Conservation (phyloP, 2,797 vertebrate species). For the Babyrousa celebensis region DNA sequence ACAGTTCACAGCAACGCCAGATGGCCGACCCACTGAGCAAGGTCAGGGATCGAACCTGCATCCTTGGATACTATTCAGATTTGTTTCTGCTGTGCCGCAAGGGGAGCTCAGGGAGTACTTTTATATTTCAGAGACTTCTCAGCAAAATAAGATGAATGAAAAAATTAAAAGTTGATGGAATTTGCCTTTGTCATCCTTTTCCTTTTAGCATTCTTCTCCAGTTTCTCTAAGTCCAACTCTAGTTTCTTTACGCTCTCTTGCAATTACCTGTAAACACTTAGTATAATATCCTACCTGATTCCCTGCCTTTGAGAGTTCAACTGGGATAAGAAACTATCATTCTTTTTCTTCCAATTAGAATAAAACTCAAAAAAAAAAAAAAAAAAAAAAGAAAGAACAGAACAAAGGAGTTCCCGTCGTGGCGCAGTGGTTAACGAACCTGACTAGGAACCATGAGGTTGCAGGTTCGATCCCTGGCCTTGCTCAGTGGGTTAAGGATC, state of each 20-base stretch:
- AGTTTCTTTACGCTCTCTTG: background rate
- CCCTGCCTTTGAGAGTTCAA: background rate
- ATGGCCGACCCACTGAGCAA: too few species aligned
- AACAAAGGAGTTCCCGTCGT: too few species aligned
- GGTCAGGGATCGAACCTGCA: too few species aligned
- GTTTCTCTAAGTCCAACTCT: background rate
- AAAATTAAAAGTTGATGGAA: background rate
- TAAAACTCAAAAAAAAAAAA: background rate
- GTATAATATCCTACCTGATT: background rate
- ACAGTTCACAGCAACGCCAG: too few species aligned
- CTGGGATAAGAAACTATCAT: background rate
- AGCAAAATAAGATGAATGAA: background rate
- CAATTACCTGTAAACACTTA: background rate
- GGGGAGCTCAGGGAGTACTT: background rate
- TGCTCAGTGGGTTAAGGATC: too few species aligned
- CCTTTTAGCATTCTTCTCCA: background rate
- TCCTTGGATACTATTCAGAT: too few species aligned
- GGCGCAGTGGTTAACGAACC: too few species aligned
- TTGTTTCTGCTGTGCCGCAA: too few species aligned
- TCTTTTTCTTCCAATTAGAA: conserved; percentile 16
- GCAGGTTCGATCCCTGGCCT: too few species aligned
- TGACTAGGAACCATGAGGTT: too few species aligned
- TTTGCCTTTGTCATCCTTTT: background rate
- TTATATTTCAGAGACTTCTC: background rate
- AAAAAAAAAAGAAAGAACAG: too few species aligned